phyloP scores from a whole-genome alignment of 2,888 invertebrate species.

The Argyra leucocephala region DNA sequence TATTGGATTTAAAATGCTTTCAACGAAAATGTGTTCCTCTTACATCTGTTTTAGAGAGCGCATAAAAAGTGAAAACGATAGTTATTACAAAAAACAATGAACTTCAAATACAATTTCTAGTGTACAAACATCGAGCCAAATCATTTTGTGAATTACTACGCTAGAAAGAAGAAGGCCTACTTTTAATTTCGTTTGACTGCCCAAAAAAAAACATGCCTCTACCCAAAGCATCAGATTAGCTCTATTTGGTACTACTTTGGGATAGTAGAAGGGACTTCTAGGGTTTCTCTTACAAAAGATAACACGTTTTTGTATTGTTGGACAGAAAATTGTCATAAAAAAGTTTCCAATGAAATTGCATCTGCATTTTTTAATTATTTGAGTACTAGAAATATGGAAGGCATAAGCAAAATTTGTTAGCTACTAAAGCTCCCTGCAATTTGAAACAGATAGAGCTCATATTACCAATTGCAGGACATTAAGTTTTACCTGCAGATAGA shows the following conservation, averaged over 20 bases:
- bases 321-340: no score
- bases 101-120: constrained; percentile 17
- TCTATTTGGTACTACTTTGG: constrained; percentile 30
- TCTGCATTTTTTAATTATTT: no score
- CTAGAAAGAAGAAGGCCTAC: constrained; percentile 19
- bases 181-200: constrained; percentile 30
- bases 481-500: constrained; percentile 29
- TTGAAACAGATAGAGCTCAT: no score
- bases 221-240: constrained; percentile 30
- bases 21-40: constrained; percentile 22
- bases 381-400: no score
- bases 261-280: constrained; percentile 25
- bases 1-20: constrained; percentile 23
- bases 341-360: no score
- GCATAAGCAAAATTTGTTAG: no score
- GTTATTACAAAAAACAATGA: constrained; percentile 12
- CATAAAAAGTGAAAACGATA: constrained; percentile 15
- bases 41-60: constrained; percentile 8
- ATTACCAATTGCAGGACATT: constrained; percentile 29
- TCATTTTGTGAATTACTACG: constrained; percentile 25
- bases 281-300: constrained; percentile 21
- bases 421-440: no score
- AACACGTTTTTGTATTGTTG: constrained; percentile 26
- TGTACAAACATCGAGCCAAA: constrained; percentile 25
- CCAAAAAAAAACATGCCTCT: constrained; percentile 31